Conservation (phyloP, 2,797 vertebrate genomes). For the Anabas testudineus region DNA sequence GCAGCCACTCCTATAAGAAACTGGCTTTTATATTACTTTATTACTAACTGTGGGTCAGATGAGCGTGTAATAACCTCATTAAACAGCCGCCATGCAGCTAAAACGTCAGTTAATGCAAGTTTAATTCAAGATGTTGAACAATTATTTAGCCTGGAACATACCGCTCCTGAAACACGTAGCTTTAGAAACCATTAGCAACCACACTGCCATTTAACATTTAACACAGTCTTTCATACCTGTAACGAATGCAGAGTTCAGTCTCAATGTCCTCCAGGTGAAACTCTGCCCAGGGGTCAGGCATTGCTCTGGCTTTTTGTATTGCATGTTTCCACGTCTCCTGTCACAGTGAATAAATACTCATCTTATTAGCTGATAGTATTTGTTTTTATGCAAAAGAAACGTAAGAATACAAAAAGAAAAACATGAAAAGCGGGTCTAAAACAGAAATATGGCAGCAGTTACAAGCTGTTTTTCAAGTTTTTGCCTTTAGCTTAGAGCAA, state of each 20-base stretch:
- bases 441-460: background rate
- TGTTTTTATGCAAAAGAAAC: background rate
- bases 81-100: too few species aligned
- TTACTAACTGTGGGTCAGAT: background rate
- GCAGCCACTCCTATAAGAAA: background rate
- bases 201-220: background rate
- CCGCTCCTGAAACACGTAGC: too few species aligned
- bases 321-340: constrained; percentile 95
- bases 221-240: constrained; percentile 84
- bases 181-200: too few species aligned
- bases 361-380: background rate
- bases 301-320: constrained; percentile 93
- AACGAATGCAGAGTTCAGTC: constrained; percentile 89
- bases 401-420: background rate
- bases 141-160: too few species aligned
- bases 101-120: background rate
- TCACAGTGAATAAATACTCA: constrained; percentile 32
- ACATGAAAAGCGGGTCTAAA: background rate
- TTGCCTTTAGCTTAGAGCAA: background rate
- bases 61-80: background rate
- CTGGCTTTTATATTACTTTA: background rate
- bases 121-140: too few species aligned
- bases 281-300: constrained; percentile 98
- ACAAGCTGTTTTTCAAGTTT: background rate
- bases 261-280: constrained; percentile 94